Evolutionary conservation across 2,888 invertebrate genomes (phyloP), one percentile per base, ranked within the genome.

Genomic region (Cantharis lateralis): DNA sequence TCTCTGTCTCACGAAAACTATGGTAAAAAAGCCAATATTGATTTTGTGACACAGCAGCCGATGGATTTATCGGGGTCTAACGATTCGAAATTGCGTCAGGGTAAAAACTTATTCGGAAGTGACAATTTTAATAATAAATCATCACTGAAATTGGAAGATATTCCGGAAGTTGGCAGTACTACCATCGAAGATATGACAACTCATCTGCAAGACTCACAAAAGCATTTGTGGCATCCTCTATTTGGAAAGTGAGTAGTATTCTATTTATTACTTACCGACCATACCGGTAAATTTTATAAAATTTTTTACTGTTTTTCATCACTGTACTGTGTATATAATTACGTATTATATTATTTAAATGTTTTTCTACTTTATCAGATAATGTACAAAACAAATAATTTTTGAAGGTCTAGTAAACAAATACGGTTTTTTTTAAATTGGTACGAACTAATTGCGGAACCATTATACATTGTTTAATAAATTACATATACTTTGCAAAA

Each of bases 211-310:
- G 91, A 91, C 80, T 90, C 92, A 69, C 91, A 93, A 83, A 91
- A 93, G 83, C 93, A 94, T 81, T 89, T 95, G 71, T 95, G 95
- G 95, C 95, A 95, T 89, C 95, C 95, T 73, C 90, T 95, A 70
- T 95, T 95, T 87, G 94, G 95, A 91, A 95, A 94, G 95, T 95
- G 90, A 93, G 92, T 91, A 66, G 15, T 61, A 68, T 24, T 66
- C 20, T 66, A 66, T 63, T 18, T 63, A 66, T 16, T 66, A 20
- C 24, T 66, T 66, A 63, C 16, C 63, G 18, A 16, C 63, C 16
- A 15, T 48, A n/a, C 48, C 48, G 7, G 48, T 48, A 48, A n/a
- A n/a, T 48, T 48, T 48, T 32, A 13, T 32, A 13, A 32, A 32
- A 32, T 3, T n/a, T n/a, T n/a, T 48, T 48, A 48, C 48, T 48